These are phyloP conservation scores for Mormyrus hasselquistii DNA, from an alignment of 2,797 vertebrate genomes.

Conservation along the genomic window DNA sequence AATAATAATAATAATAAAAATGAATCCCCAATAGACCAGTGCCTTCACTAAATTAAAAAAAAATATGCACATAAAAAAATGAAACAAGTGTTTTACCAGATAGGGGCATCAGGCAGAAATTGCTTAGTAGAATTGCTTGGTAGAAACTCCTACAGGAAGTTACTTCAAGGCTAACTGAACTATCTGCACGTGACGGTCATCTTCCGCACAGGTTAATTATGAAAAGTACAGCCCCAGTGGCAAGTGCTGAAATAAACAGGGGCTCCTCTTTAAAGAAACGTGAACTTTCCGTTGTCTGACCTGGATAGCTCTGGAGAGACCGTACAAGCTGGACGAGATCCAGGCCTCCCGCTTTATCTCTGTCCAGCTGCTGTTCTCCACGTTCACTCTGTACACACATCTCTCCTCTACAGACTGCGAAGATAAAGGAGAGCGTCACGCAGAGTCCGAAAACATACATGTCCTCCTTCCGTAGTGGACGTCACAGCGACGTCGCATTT, in stretches of 20 bases:
- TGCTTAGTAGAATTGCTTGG: not conserved
- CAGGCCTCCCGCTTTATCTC: slow-evolving; percentile 89
- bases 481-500: not conserved
- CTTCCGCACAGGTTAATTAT: not conserved
- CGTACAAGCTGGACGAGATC: slow-evolving; percentile 86
- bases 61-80: not conserved
- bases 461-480: not conserved
- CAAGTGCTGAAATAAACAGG: not conserved
- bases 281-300: slow-evolving; percentile 47
- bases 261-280: not conserved
- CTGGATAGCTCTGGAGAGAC: slow-evolving; percentile 87
- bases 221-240: not conserved
- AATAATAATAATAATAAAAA: not conserved
- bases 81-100: not conserved
- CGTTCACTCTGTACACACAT: slow-evolving; percentile 78
- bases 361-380: slow-evolving; percentile 82
- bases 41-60: not conserved
- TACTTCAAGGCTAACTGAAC: not conserved
- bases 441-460: not conserved
- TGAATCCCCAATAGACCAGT: not conserved
- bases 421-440: not conserved
- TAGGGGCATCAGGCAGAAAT: not conserved
- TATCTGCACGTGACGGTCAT: not conserved
- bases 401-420: slow-evolving; percentile 84
- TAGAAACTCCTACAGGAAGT: not conserved